Conservation (phyloP, 2,797 vertebrate species). For the Florisuga fusca region DNA sequence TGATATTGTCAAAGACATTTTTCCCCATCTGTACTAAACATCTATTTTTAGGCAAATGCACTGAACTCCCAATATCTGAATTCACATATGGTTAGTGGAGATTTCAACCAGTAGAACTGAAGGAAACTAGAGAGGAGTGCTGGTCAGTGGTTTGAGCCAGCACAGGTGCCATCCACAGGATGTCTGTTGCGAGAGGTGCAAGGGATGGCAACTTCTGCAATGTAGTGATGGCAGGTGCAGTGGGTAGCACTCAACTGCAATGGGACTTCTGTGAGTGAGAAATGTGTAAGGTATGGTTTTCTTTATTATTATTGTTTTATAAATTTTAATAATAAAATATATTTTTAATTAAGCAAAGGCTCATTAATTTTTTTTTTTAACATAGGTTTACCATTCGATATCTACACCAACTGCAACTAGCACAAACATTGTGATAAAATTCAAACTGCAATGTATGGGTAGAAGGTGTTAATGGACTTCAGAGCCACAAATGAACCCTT, state of each 20-base stretch:
- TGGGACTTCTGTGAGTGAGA: neutral
- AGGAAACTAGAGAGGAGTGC: neutral
- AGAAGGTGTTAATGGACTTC: neutral
- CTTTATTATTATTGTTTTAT: neutral
- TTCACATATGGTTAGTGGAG: neutral
- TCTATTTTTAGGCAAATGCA: neutral
- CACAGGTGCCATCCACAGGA: rapidly evolving
- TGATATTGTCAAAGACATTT: neutral
- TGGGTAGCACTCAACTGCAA: neutral
- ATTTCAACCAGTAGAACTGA: neutral
- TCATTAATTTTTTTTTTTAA: neutral
- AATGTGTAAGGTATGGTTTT: neutral
- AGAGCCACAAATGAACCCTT: neutral
- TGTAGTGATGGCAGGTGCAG: neutral
- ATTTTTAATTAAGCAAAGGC: neutral
- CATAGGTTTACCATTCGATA: neutral
- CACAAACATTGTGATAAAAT: neutral
- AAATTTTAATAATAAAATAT: neutral
- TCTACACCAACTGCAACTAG: too few relatives aligned
- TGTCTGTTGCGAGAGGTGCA: rapidly evolving
- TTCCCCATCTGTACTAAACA: neutral
- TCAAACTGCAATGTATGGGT: neutral
- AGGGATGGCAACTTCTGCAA: too few relatives aligned
- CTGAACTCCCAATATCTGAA: neutral
- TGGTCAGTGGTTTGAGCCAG: neutral